These are phyloP conservation scores for Elysia chlorotica DNA, from an alignment of 1,140 invertebrate genomes.

Conservation along the genomic window DNA sequence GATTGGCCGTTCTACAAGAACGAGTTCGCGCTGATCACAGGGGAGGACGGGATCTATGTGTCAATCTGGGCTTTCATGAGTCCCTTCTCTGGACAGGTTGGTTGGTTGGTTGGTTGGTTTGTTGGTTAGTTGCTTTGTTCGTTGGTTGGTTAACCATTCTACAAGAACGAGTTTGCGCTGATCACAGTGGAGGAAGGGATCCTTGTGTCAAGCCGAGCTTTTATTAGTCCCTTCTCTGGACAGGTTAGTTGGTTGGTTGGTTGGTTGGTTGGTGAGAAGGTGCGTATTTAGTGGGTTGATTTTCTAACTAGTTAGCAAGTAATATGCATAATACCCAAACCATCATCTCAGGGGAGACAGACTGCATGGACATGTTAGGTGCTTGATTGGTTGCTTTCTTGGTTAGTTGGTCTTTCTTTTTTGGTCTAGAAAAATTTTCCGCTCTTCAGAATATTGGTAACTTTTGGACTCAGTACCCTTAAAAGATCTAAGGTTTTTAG, in stretches of 20 bases:
- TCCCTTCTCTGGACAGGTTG: conserved; percentile 82
- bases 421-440: too few species aligned
- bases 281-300: too few species aligned
- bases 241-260: conserved; percentile 82
- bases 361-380: too few species aligned
- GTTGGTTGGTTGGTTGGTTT: conserved; percentile 56
- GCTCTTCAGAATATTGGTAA: too few species aligned
- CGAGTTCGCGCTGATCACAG: conserved; percentile 67
- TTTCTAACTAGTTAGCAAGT: too few species aligned
- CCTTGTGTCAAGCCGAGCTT: conserved; percentile 83
- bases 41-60: conserved; percentile 70
- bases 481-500: too few species aligned
- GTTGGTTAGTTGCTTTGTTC: too few species aligned
- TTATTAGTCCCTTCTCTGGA: conserved; percentile 82
- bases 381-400: background rate
- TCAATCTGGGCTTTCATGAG: conserved; percentile 85
- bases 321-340: conserved; percentile 85
- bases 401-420: conserved; percentile 73
- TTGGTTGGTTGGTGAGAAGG: too few species aligned
- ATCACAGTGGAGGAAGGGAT: conserved; percentile 60
- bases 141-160: conserved; percentile 71
- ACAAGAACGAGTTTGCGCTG: conserved; percentile 76
- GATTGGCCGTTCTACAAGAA: conserved; percentile 87
- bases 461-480: too few species aligned
- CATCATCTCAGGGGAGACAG: too few species aligned